Evolutionary conservation across 2,113 vertebrate genomes (phyloP).

Genomic region (Smithornis capensis): DNA sequence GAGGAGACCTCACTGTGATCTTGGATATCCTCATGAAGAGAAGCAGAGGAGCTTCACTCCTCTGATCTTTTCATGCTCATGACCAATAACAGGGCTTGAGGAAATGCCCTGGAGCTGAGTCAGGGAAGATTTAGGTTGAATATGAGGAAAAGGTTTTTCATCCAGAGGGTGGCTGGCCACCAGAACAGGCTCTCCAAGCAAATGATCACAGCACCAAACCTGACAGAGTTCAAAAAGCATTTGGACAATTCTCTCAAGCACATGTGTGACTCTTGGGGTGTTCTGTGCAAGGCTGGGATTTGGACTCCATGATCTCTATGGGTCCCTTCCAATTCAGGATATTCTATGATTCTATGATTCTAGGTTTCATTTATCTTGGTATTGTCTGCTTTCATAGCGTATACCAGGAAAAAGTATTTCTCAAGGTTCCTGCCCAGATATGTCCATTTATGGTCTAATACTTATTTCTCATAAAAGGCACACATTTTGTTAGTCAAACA

Average conservation of each 20-base stretch:
- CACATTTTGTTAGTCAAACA: background rate
- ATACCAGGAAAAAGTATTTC: background rate
- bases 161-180: background rate
- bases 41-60: accelerated
- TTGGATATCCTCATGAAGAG: background rate
- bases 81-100: background rate
- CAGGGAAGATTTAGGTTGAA: background rate
- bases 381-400: background rate
- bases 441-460: background rate
- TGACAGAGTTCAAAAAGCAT: background rate
- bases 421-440: background rate
- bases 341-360: background rate
- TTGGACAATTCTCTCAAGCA: background rate
- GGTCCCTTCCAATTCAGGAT: background rate
- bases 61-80: background rate
- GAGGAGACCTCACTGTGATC: background rate
- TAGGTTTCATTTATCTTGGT: background rate
- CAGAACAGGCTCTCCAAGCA: background rate
- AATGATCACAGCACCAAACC: background rate
- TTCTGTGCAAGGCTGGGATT: background rate
- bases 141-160: background rate
- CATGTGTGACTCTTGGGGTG: background rate
- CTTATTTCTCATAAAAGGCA: background rate
- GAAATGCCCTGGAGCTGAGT: background rate
- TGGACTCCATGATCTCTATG: background rate